These are phyloP conservation scores for Lacanobia oleracea DNA, from an alignment of 2,888 invertebrate species.

Conservation along the genomic window DNA sequence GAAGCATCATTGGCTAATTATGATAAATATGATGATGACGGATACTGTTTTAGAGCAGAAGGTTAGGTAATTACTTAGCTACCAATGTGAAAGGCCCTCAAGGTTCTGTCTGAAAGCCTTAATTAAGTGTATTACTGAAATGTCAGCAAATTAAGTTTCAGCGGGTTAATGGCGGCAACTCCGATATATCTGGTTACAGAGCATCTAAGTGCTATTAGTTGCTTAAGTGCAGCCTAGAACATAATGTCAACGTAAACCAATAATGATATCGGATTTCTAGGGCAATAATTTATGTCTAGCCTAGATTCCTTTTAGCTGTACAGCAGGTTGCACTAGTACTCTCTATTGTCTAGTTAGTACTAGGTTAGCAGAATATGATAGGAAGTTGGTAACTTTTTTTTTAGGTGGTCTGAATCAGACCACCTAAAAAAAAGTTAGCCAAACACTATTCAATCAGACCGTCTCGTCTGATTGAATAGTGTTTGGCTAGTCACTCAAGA, in stretches of 20 bases:
- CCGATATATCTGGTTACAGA: conserved; percentile 55
- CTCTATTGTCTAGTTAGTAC: neutral
- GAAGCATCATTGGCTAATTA: neutral
- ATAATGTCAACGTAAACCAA: conserved; percentile 38
- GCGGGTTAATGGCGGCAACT: conserved; percentile 41
- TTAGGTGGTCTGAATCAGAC: too few species aligned
- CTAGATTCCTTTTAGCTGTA: neutral
- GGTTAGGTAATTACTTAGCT: neutral
- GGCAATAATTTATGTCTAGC: conserved; percentile 2
- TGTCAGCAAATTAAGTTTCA: conserved; percentile 39
- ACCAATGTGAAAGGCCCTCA: conserved; percentile 9
- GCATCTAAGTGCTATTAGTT: conserved; percentile 58
- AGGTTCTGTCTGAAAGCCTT: conserved; percentile 29
- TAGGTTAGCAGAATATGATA: conserved; percentile 6
- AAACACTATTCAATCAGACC: too few species aligned
- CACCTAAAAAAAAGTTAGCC: too few species aligned
- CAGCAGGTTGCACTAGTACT: neutral
- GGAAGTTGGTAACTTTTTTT: neutral
- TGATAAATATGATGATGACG: too few species aligned
- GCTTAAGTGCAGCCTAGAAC: conserved; percentile 45
- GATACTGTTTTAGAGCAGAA: neutral
- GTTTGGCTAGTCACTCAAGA: neutral
- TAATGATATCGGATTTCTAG: conserved; percentile 43
- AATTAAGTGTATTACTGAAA: conserved; percentile 39
- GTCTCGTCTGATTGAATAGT: too few species aligned